A percentile compares a stretch with the other conserved stretches of the same genome.
These are phyloP conservation scores for Nipponia nippon DNA, from an alignment of 2,113 vertebrate species.

Conservation along the genomic window DNA sequence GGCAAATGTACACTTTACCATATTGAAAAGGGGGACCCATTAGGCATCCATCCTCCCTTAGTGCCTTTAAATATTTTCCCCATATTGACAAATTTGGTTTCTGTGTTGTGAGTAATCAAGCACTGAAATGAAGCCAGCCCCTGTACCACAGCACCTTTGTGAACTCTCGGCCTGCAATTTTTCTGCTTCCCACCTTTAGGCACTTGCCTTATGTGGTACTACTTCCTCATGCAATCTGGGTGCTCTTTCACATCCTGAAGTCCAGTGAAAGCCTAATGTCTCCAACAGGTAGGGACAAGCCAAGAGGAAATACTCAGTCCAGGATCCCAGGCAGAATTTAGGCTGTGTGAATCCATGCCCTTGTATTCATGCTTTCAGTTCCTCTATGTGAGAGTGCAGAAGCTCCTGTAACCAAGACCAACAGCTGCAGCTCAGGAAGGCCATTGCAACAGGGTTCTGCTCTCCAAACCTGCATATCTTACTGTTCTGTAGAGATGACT, in stretches of 20 bases:
- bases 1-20: conserved; percentile 16
- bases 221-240: background rate
- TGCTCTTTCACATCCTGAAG: background rate
- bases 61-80: conserved; percentile 20
- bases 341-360: background rate
- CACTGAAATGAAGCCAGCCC: background rate
- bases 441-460: background rate
- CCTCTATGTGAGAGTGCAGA: background rate
- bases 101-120: background rate
- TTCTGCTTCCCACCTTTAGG: background rate
- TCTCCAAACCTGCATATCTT: background rate
- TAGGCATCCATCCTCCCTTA: conserved; percentile 38
- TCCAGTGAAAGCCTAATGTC: background rate
- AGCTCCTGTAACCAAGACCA: background rate
- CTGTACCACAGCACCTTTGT: background rate
- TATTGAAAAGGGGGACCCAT: background rate
- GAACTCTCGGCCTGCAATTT: background rate
- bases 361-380: background rate
- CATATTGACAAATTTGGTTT: background rate
- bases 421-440: background rate
- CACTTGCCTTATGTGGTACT: background rate
- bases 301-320: background rate
- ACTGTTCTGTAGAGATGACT: background rate
- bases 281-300: background rate
- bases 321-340: background rate